phyloP scores from a whole-genome alignment of 2,113 vertebrate species.

The human region GRCh38 chr19:19423501-19424000 shows the following conservation, averaged over 20 bases:
- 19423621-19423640: background rate
- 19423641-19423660: background rate
- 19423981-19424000: too few relatives aligned
- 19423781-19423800: background rate
- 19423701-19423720: background rate
- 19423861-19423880: background rate
- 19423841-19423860: background rate
- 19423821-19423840: background rate
- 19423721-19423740: background rate
- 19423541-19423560: background rate
- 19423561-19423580: background rate
- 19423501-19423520: background rate
- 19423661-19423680: background rate
- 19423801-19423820: background rate
- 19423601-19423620: background rate
- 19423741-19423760: background rate
- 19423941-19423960: background rate
- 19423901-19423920: background rate
- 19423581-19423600: background rate
- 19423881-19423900: background rate
- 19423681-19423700: background rate
- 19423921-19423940: background rate
- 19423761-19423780: background rate
- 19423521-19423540: background rate
- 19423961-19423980: too few relatives aligned